Evolutionary conservation across 92 coral and sea anemone species (phyloP).

Genomic region (Desmophyllum pertusum): DNA sequence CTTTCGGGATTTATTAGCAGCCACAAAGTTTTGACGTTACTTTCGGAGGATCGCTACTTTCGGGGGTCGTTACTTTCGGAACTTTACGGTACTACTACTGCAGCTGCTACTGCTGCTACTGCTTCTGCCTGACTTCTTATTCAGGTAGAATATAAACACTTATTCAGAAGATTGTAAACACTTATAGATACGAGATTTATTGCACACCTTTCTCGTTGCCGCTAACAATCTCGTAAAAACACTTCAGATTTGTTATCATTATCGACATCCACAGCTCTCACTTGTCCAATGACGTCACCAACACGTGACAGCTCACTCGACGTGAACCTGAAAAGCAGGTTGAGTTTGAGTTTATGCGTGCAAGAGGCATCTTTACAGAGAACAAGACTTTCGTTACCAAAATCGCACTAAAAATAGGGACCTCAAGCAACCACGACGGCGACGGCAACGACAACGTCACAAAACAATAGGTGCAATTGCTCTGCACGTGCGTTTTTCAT

Average conservation of each 20-base stretch:
- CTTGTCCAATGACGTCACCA: slow-evolving; percentile 75
- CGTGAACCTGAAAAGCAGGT: slow-evolving; percentile 53
- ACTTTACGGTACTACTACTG: no score
- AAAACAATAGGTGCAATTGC: no score
- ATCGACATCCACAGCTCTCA: slow-evolving; percentile 77
- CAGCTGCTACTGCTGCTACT: no score
- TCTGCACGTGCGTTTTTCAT: no score
- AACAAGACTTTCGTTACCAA: background rate
- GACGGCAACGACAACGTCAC: no score
- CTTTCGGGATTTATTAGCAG: no score
- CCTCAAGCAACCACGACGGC: no score
- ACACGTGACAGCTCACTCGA: slow-evolving; percentile 68
- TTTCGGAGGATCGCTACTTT: no score
- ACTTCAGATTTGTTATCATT: slow-evolving; percentile 57
- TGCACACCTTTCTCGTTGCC: slow-evolving; percentile 82
- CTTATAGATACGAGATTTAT: background rate
- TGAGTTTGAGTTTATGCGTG: background rate
- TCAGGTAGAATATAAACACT: no score
- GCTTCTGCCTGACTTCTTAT: no score
- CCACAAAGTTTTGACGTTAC: no score
- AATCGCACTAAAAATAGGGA: background rate
- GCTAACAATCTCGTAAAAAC: slow-evolving; percentile 51
- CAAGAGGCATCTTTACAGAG: background rate
- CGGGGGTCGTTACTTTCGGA: no score
- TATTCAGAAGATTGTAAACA: background rate